These are phyloP conservation scores for Volucella bombylans DNA, from an alignment of 2,888 invertebrate species.

Conservation along the genomic window DNA sequence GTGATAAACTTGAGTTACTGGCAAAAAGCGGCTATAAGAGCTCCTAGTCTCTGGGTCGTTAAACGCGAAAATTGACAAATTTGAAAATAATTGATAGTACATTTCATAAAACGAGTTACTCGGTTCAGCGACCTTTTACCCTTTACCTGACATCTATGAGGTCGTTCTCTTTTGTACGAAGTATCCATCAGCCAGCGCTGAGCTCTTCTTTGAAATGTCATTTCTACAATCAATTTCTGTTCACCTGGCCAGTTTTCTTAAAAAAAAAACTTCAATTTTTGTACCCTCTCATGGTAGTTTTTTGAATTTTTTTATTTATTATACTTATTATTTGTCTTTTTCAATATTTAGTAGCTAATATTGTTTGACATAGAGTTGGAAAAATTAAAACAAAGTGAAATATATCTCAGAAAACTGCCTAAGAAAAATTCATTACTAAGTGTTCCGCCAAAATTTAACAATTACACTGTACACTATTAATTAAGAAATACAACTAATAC, in stretches of 20 bases:
- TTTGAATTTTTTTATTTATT: not conserved
- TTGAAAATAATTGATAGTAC: too few species aligned
- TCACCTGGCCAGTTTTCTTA: not conserved
- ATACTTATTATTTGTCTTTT: not conserved
- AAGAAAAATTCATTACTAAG: conserved; percentile 25
- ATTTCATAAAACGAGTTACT: too few species aligned
- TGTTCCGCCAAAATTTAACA: conserved; percentile 49
- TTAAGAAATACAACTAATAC: conserved; percentile 6
- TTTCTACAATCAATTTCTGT: too few species aligned
- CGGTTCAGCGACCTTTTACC: too few species aligned
- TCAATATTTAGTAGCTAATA: conserved; percentile 25
- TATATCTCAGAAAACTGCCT: conserved; percentile 65
- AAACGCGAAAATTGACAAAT: too few species aligned
- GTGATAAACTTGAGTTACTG: too few species aligned
- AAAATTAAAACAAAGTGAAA: not conserved
- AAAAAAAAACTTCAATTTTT: conserved; percentile 2
- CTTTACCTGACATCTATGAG: too few species aligned
- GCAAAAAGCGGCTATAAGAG: too few species aligned
- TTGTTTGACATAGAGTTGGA: conserved; percentile 11
- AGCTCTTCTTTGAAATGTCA: not conserved
- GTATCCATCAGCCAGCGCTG: not conserved
- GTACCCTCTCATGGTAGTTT: conserved; percentile 30
- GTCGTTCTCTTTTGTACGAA: too few species aligned
- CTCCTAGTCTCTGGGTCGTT: too few species aligned
- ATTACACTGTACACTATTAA: conserved; percentile 53